Conservation (phyloP, 2,797 vertebrate genomes). For the Macropodus opercularis region DNA sequence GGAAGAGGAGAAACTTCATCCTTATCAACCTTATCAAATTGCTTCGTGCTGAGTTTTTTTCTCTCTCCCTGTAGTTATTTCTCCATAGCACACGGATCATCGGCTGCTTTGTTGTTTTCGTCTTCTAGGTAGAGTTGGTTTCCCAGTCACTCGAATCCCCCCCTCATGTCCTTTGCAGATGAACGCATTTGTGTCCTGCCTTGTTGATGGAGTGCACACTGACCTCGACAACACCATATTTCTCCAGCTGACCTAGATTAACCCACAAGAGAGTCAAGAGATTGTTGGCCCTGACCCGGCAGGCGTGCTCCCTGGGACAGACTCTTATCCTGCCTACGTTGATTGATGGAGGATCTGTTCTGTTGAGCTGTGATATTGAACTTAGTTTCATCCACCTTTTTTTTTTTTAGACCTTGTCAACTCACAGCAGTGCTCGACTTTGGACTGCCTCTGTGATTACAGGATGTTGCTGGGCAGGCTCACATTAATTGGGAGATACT, state of each 20-base stretch:
- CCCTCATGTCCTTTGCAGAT: neutral
- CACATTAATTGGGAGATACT: slow-evolving; percentile 6
- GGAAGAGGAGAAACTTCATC: no score
- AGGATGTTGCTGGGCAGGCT: neutral
- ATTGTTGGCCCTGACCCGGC: slow-evolving; percentile 43
- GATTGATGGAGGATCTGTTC: slow-evolving; percentile 38
- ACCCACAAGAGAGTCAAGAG: neutral
- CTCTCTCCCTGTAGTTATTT: neutral
- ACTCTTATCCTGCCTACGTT: slow-evolving; percentile 32
- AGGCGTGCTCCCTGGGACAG: slow-evolving; percentile 32
- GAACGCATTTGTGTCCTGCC: neutral
- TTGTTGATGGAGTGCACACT: slow-evolving; percentile 12
- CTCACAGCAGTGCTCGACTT: neutral
- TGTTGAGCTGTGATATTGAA: slow-evolving; percentile 53
- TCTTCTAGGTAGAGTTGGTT: neutral
- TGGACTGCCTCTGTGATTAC: slow-evolving; percentile 2
- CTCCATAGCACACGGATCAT: no score
- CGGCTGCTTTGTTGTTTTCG: neutral
- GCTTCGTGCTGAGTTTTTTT: no score
- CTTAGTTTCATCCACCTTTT: slow-evolving; percentile 6
- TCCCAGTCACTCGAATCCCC: neutral
- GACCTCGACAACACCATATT: slow-evolving; percentile 21
- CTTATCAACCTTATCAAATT: no score
- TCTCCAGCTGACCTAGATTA: slow-evolving; percentile 37
- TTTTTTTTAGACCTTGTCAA: neutral